Base-by-base conservation (phyloP, 2,113 vertebrate species). In the Notarius quadriscutis region DNA sequence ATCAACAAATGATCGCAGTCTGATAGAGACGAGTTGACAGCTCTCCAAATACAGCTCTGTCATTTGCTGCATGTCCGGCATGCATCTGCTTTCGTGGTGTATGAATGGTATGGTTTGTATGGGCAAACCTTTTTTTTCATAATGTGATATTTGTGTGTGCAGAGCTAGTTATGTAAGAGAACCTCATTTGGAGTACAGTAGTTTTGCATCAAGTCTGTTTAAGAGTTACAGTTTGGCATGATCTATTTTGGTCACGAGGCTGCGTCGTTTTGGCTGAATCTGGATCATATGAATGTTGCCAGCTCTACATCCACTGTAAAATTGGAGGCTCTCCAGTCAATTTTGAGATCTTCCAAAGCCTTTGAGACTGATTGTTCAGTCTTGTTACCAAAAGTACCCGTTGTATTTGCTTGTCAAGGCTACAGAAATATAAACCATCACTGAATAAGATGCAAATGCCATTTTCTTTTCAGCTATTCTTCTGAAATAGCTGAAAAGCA, bases 21-120 rank as follows among this genome's bases (percentile, higher is more conserved):
- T 86, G 34, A 81, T 17, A 22, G n/a, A 84, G 7, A 17, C 22
- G 41, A 55, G 55, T 72, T 85, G 89, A 89, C 86, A 85, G 58
- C 22, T 81, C 81, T 81, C 63, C 50, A 27, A 57, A 84, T 84
- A 57, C n/a, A 85, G 77, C 81, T 48, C 67, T 85, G 51, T 79
- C 25, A 77, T 85, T 63, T 81, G 77, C 48, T 75, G 82, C 63
- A 74, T 78, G 41, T 41, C 41, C 41, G 53, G 72, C 84, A 63
- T 65, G n/a, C 14, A 12, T 88, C 72, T 80, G 65, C 75, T 72
- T 86, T 74, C 48, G 30, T 86, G 48, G 20, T 65, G 57, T 79
- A 22, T 74, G 72, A 71, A 80, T 62, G 30, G 60, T 69, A 69
- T 17, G 55, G 9, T 34, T n/a, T 20, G 15, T 17, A 41, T 60